Percentiles rank a stretch among this genome's conserved stretches.
Evolutionary conservation across 2,797 vertebrate species (phyloP).

Genomic region (Centroberyx gerrardi): DNA sequence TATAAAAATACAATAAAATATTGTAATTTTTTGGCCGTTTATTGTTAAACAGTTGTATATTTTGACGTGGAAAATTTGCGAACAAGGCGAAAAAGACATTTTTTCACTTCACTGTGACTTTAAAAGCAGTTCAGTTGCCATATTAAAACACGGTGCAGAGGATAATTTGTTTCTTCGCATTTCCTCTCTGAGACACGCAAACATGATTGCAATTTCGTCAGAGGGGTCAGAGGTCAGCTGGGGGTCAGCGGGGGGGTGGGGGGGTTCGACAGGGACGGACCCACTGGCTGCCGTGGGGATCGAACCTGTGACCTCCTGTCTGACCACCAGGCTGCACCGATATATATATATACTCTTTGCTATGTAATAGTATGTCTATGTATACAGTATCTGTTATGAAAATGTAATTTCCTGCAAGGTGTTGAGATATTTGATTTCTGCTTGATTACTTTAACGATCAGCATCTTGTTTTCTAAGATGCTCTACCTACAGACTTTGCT

Average conservation of each 20-base stretch:
- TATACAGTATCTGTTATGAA: slow-evolving; percentile 21
- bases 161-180: background rate
- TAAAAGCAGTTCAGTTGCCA: slow-evolving; percentile 1
- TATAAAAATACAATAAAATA: background rate
- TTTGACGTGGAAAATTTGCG: background rate
- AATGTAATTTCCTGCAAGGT: slow-evolving; percentile 31
- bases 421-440: slow-evolving; percentile 14
- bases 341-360: background rate
- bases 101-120: slow-evolving; percentile 38
- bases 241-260: background rate
- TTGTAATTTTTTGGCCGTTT: no score
- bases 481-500: background rate
- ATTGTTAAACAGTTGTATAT: background rate
- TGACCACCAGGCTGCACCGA: no score
- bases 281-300: slow-evolving; percentile 18
- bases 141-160: background rate
- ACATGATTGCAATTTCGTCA: background rate
- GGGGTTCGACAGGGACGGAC: background rate
- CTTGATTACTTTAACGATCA: background rate
- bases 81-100: background rate
- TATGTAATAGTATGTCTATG: background rate
- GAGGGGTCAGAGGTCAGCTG: slow-evolving; percentile 1
- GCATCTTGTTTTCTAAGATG: slow-evolving; percentile 5
- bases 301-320: background rate
- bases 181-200: background rate